A percentile compares a stretch with the other conserved stretches of the same genome.
These are phyloP conservation scores for Diachasma alloeum DNA, from an alignment of 1,140 invertebrate species.

Conservation along the genomic window DNA sequence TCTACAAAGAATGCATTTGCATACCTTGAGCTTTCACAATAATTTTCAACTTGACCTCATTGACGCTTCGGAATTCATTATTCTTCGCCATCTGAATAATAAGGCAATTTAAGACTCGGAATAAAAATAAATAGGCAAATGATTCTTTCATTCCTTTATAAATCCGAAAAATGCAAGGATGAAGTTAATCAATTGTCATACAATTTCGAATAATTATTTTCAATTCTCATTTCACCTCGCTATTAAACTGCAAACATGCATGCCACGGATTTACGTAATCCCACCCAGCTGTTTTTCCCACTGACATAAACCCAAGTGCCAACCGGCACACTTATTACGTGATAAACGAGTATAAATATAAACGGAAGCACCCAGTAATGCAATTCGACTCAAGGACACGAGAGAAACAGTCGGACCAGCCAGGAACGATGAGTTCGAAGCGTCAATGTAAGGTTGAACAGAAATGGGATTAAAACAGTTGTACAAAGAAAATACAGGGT, in stretches of 20 bases:
- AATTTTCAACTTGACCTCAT: too few relatives aligned
- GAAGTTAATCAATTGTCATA: not conserved
- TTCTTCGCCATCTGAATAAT: too few relatives aligned
- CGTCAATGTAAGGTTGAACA: not conserved
- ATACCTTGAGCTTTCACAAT: not conserved
- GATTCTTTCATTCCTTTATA: too few relatives aligned
- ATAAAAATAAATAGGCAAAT: too few relatives aligned
- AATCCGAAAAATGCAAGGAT: not conserved
- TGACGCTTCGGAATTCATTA: too few relatives aligned
- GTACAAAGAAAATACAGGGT: not conserved
- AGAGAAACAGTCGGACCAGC: not conserved
- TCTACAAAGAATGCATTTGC: not conserved
- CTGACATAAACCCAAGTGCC: not conserved
- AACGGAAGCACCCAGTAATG: not conserved
- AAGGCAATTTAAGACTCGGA: not conserved
- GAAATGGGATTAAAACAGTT: not conserved
- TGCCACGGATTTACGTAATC: not conserved
- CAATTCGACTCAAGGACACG: not conserved
- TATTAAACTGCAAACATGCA: not conserved
- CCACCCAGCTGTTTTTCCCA: not conserved
- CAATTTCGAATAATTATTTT: not conserved
- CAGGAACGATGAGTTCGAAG: not conserved
- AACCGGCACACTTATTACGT: not conserved
- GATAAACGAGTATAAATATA: not conserved
- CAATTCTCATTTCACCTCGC: not conserved